Evolutionary conservation across 2,888 invertebrate species (phyloP), one percentile per base, ranked within the genome.

Genomic region (Crepidodera aurea): DNA sequence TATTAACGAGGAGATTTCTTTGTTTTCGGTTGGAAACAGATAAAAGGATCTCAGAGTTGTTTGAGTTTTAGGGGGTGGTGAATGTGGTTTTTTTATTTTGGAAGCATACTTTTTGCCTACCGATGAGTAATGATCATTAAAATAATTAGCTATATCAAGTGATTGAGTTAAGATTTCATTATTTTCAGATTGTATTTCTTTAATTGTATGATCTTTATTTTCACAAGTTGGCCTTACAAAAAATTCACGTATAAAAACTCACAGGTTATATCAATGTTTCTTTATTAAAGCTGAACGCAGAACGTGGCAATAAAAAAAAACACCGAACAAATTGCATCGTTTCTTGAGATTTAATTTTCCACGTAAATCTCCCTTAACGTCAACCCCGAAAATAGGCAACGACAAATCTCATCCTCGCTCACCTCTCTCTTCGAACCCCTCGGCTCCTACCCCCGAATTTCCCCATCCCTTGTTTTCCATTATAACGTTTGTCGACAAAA

Each of bases 401-500:
- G 40, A 60, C 56, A 40, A 61, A 61, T 64, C 54, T 51, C 50
- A 65, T 62, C 48, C 48, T 10, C 25, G 6, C 16, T 29, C 48
- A 29, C 4, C 25, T 48, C 19, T 48, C 13, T 18, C 42, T 16
- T 19, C 12, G 22, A n/a, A 2, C 25, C 25, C 12, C 22, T 19
- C n/a, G n/a, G n/a, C n/a, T n/a, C n/a, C n/a, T n/a, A n/a, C 25
- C 16, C 12, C 13, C 12, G 13, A 16, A 15, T 62, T 62, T 61
- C 37, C 44, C 37, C 53, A 25, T 29, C 60, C 62, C 61, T 42
- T 42, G 60, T 55, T 57, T 62, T 63, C 69, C 60, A 67, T 67
- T 69, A 66, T 37, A 61, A 32, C 56, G 58, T 53, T 54, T 62
- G 62, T 63, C 69, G 69, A 71, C 72, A 74, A 74, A 74, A 73